Conservation (phyloP, 2,113 vertebrate genomes). For the rat (Rattus norvegicus) region DNA sequence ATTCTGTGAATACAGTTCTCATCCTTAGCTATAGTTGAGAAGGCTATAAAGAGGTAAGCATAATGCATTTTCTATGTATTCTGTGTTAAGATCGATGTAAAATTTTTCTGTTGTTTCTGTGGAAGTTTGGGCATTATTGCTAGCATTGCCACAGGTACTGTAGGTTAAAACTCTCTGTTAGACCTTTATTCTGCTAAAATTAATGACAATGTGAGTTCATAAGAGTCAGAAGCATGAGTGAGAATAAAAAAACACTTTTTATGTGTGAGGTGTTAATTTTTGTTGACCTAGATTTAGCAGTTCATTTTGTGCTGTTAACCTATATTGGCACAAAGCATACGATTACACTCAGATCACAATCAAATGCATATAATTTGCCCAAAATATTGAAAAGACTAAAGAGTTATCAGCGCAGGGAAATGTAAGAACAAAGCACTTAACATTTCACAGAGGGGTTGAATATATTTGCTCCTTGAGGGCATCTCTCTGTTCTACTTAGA, state of each 20-base stretch:
- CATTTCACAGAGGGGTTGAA: not conserved
- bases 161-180: not conserved
- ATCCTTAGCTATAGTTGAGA: not conserved
- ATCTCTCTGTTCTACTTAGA: not conserved
- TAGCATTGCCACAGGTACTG: not conserved
- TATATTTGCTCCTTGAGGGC: not conserved
- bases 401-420: not conserved
- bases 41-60: not conserved
- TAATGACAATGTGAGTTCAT: slow-evolving; percentile 44
- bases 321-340: not conserved
- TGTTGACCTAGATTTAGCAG: slow-evolving; percentile 47
- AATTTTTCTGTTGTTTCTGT: not conserved
- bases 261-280: not conserved
- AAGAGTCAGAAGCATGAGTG: not conserved
- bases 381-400: slow-evolving; percentile 38
- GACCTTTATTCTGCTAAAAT: slow-evolving; percentile 30
- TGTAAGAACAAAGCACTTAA: not conserved
- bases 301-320: slow-evolving; percentile 42
- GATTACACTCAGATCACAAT: not conserved
- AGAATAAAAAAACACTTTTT: slow-evolving; percentile 33
- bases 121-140: not conserved
- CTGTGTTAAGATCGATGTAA: not conserved
- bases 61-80: not conserved
- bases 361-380: not conserved
- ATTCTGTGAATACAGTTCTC: not conserved